Percentiles rank a stretch among this genome's conserved stretches.
Evolutionary conservation across 2,888 invertebrate genomes (phyloP).

Genomic region (Apotomis capreana): DNA sequence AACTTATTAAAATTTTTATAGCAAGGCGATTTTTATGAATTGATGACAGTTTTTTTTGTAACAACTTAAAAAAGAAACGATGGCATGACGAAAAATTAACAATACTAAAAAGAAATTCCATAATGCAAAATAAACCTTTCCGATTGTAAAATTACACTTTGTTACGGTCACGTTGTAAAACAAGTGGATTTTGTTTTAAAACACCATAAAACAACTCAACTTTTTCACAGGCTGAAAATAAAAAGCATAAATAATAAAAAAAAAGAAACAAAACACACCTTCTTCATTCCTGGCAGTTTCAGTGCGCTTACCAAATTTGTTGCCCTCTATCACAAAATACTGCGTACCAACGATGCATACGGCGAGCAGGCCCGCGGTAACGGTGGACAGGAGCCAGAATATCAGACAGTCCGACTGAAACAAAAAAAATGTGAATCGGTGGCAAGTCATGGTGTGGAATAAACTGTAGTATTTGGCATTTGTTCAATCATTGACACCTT

Average conservation of each 20-base stretch:
- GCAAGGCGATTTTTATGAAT: too few species aligned
- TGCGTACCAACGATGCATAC: conserved; percentile 86
- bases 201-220: neutral
- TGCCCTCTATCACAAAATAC: conserved; percentile 87
- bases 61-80: too few species aligned
- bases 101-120: too few species aligned
- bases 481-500: too few species aligned
- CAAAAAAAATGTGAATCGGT: conserved; percentile 45
- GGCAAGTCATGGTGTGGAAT: too few species aligned
- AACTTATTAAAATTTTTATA: too few species aligned
- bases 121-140: too few species aligned
- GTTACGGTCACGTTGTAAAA: too few species aligned
- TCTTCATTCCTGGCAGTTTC: conserved; percentile 70
- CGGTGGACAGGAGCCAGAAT: conserved; percentile 85
- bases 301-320: conserved; percentile 84
- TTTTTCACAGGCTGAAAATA: conserved; percentile 5
- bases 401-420: conserved; percentile 86
- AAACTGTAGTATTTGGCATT: too few species aligned
- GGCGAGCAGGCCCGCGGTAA: conserved; percentile 85
- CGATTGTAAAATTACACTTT: too few species aligned
- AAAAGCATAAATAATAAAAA: conserved; percentile 47
- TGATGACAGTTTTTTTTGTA: too few species aligned
- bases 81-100: too few species aligned
- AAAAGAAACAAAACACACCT: conserved; percentile 74
- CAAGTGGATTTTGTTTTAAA: conserved; percentile 5